Evolutionary conservation across 2,113 vertebrate genomes (phyloP).

Genomic region (Macaca mulatta): DNA sequence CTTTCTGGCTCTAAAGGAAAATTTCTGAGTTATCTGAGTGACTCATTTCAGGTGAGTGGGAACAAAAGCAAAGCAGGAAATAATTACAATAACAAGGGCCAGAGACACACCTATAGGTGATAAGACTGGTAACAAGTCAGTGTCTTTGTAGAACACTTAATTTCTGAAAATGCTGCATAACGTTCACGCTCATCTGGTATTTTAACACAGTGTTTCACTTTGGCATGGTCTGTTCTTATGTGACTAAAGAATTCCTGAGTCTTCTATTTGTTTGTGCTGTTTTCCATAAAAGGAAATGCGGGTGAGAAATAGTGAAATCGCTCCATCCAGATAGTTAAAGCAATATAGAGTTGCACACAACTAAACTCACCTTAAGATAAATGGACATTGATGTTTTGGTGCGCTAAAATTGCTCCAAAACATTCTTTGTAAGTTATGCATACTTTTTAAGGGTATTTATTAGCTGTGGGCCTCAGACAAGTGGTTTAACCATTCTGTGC

Average conservation of each 20-base stretch:
- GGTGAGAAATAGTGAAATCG: not conserved
- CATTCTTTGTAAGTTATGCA: not conserved
- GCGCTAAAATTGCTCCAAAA: not conserved
- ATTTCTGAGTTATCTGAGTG: not conserved
- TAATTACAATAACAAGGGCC: not conserved
- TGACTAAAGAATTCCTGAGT: not conserved
- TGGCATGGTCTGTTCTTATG: not conserved
- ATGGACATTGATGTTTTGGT: not conserved
- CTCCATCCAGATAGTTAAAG: not conserved
- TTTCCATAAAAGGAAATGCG: not conserved
- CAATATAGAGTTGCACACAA: not conserved
- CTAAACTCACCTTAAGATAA: not conserved
- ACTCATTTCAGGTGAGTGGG: not conserved
- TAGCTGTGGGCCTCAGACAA: not conserved
- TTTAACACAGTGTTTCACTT: not conserved
- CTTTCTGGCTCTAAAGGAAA: not conserved
- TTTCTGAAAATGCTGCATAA: not conserved
- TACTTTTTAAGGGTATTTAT: not conserved
- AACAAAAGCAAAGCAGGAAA: constrained; percentile 14
- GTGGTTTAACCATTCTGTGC: not conserved
- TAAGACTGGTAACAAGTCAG: not conserved
- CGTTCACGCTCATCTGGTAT: not conserved
- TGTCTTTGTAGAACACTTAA: not conserved
- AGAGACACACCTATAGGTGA: not conserved
- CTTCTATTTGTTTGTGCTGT: not conserved